Conservation (phyloP, 1,140 invertebrate species). For the Anoplophora glabripennis region DNA sequence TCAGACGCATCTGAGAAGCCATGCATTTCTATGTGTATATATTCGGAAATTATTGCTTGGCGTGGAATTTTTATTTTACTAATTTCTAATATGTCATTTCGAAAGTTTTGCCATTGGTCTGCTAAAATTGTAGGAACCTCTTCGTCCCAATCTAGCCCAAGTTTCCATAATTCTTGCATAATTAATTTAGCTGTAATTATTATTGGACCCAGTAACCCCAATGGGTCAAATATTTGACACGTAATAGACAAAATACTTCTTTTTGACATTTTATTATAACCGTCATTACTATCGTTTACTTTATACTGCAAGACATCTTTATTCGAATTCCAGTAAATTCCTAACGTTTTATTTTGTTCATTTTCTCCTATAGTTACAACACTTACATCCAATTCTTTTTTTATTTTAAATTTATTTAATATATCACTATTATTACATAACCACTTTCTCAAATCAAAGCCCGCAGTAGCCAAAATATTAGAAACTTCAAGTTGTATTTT, state of each 20-base stretch:
- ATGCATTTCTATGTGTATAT: slow-evolving; percentile 32
- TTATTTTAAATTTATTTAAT: slow-evolving; percentile 7
- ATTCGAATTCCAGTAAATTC: slow-evolving; percentile 1
- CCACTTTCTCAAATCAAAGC: slow-evolving; percentile 48
- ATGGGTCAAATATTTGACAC: slow-evolving; percentile 36
- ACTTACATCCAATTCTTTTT: too few relatives aligned
- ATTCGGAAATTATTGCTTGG: slow-evolving; percentile 20
- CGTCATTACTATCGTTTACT: background rate
- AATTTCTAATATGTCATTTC: slow-evolving; percentile 24
- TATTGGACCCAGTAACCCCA: slow-evolving; percentile 36
- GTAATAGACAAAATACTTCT: slow-evolving; percentile 23
- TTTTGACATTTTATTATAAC: slow-evolving; percentile 19
- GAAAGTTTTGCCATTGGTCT: slow-evolving; percentile 31
- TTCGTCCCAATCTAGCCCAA: slow-evolving; percentile 31
- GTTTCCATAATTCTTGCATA: slow-evolving; percentile 34
- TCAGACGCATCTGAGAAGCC: slow-evolving; percentile 42
- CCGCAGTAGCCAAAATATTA: slow-evolving; percentile 5
- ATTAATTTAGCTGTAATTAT: slow-evolving; percentile 31
- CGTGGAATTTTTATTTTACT: slow-evolving; percentile 32
- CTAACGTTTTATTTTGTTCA: slow-evolving; percentile 8
- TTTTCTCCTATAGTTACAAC: slow-evolving; percentile 6
- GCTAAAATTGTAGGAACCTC: slow-evolving; percentile 16
- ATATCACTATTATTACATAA: slow-evolving; percentile 26
- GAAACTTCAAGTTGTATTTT: slow-evolving; percentile 10
- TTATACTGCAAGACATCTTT: slow-evolving; percentile 2